Conservation (phyloP, 2,113 vertebrate species). For the Cichladusa arquata region DNA sequence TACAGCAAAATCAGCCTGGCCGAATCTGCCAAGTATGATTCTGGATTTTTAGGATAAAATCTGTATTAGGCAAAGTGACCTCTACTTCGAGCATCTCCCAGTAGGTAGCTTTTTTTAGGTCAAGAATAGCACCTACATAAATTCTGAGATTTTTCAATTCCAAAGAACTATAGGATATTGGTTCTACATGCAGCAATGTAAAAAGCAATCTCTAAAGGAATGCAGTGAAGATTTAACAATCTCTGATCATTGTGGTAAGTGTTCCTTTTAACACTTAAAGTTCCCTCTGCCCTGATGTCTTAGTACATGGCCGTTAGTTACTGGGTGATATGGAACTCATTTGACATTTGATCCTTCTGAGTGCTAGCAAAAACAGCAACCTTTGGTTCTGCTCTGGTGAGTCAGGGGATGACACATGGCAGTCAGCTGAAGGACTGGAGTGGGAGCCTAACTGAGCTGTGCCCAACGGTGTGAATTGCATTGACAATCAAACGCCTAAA, state of each 20-base stretch:
- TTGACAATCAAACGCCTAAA: not conserved
- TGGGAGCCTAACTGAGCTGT: not conserved
- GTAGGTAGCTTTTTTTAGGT: not conserved
- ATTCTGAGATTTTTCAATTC: not conserved
- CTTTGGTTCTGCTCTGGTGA: not conserved
- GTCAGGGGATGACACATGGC: conserved; percentile 7
- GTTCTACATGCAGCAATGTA: not conserved
- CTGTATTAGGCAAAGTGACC: not conserved
- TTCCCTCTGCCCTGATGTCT: not conserved
- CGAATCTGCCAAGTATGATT: not conserved
- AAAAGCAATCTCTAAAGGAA: not conserved
- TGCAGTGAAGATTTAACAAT: not conserved
- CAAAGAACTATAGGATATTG: not conserved
- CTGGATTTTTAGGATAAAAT: not conserved
- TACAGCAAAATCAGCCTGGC: not conserved
- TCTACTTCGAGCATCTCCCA: not conserved
- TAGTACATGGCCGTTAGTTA: not conserved
- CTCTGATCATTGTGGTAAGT: not conserved
- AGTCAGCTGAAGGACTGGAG: not conserved
- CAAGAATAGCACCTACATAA: not conserved
- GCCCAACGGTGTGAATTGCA: not conserved
- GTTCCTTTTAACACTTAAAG: no score
- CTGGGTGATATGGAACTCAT: not conserved
- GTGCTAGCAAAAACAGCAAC: not conserved
- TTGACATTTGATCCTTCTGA: not conserved